Conservation (phyloP, 1,140 invertebrate species). For the Meloidogyne chitwoodi region DNA sequence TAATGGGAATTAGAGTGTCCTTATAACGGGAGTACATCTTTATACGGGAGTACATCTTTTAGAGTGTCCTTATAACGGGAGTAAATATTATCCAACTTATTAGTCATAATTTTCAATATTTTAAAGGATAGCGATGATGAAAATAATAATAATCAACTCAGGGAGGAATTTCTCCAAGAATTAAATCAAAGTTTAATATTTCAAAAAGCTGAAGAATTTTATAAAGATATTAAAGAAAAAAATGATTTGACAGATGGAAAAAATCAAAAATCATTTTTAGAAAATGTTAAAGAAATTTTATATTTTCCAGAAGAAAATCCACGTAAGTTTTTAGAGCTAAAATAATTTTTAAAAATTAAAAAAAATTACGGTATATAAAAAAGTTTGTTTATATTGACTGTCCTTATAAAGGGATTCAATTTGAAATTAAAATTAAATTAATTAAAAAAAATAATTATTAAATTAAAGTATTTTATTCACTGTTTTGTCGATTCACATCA, state of each 20-base stretch:
- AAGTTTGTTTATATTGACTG: too few relatives aligned
- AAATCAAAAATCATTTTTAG: neutral
- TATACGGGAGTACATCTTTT: too few relatives aligned
- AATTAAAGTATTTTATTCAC: neutral
- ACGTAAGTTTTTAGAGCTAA: neutral
- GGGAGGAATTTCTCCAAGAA: neutral
- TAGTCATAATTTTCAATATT: too few relatives aligned
- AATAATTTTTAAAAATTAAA: too few relatives aligned
- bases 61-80: too few relatives aligned
- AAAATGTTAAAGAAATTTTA: neutral
- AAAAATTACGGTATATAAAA: too few relatives aligned
- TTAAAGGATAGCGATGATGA: neutral
- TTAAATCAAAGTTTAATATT: neutral
- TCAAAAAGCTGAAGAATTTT: neutral
- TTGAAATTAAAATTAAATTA: neutral
- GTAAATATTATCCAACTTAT: too few relatives aligned
- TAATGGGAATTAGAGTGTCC: too few relatives aligned
- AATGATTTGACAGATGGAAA: neutral
- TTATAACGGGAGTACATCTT: too few relatives aligned
- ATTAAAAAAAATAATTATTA: neutral
- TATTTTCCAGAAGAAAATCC: neutral
- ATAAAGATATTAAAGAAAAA: neutral
- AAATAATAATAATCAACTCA: neutral
- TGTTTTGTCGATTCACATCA: neutral
- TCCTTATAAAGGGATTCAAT: too few relatives aligned